phyloP scores from a whole-genome alignment of 2,797 vertebrate genomes.

The Vespertilio murinus region DNA sequence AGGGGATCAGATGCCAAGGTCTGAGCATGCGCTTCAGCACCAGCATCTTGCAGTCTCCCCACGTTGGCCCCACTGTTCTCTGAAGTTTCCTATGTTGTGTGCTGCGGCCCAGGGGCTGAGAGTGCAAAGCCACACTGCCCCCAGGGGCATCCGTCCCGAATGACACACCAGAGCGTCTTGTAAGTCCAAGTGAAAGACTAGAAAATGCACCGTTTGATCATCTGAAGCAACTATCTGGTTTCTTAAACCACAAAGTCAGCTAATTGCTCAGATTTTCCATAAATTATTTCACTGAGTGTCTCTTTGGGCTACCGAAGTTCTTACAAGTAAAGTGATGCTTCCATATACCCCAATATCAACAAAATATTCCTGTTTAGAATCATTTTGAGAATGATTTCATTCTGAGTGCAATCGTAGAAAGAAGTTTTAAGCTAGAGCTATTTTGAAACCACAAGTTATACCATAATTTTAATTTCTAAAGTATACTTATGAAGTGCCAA shows the following conservation, averaged over 20 bases:
- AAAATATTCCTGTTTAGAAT: neutral
- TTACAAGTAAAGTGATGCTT: neutral
- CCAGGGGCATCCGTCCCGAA: fast-evolving
- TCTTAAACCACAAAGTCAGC: neutral
- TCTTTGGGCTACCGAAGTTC: neutral
- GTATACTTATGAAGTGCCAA: neutral
- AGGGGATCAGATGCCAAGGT: neutral
- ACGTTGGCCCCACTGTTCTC: neutral
- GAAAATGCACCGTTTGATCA: neutral
- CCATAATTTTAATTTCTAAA: slow-evolving; percentile 60
- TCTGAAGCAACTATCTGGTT: neutral
- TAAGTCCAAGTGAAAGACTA: neutral
- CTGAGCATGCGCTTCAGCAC: neutral
- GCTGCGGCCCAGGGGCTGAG: neutral
- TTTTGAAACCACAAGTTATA: slow-evolving; percentile 55
- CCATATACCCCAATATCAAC: neutral
- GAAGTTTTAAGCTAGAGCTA: neutral
- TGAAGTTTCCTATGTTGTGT: neutral
- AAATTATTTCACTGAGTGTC: neutral
- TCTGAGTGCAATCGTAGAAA: neutral
- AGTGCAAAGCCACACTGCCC: neutral
- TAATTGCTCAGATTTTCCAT: neutral
- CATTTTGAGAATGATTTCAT: slow-evolving; percentile 16
- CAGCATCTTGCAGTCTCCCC: neutral
- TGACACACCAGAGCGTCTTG: neutral